Conservation (phyloP, 2,113 vertebrate species). For the Gymnocephalus cernua region DNA sequence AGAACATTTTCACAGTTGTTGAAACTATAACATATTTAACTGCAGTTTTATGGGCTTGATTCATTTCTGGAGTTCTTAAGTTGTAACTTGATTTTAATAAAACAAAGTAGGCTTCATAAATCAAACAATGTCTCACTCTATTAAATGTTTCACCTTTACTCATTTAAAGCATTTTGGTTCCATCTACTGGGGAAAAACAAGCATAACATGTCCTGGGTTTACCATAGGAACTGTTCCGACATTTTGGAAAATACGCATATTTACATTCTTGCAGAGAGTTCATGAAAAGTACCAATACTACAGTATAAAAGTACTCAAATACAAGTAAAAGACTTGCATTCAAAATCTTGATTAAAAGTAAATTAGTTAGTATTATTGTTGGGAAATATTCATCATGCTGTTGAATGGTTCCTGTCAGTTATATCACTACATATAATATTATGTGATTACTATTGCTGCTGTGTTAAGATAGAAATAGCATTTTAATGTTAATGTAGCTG, state of each 20-base stretch:
- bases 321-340: neutral
- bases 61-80: neutral
- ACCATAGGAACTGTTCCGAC: neutral
- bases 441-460: neutral
- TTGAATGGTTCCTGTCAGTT: neutral
- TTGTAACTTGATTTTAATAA: neutral
- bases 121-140: neutral
- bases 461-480: neutral
- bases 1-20: neutral
- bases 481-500: neutral
- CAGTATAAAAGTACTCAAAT: neutral
- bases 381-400: neutral
- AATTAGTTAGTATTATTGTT: neutral
- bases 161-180: constrained; percentile 2
- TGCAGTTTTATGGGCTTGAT: neutral
- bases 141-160: neutral
- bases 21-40: neutral
- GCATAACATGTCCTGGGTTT: neutral
- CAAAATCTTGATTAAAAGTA: neutral
- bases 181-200: constrained; percentile 30
- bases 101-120: neutral
- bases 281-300: neutral
- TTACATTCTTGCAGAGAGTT: neutral
- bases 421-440: neutral
- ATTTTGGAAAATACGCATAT: neutral